Evolutionary conservation across 2,113 vertebrate genomes (phyloP).

Genomic region (Neogale vison): DNA sequence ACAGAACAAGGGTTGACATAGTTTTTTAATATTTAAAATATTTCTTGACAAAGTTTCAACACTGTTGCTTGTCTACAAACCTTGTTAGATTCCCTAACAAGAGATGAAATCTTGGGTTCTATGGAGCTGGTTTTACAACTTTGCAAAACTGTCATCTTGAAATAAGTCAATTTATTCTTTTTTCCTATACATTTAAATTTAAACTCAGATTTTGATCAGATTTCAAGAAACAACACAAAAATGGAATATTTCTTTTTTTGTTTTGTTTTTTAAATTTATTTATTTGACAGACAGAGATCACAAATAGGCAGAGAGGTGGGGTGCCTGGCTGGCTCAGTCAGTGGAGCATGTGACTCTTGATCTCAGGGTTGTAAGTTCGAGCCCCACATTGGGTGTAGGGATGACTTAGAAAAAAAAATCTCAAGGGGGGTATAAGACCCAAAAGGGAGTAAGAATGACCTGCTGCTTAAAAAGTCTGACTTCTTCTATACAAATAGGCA

Average conservation of each 20-base stretch:
- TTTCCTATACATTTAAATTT: background rate
- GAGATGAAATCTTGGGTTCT: background rate
- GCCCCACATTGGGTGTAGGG: too few species aligned
- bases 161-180: background rate
- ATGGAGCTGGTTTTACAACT: background rate
- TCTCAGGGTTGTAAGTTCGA: too few species aligned
- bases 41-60: conserved; percentile 68
- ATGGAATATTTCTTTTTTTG: background rate
- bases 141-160: background rate
- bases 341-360: too few species aligned
- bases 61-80: conserved; percentile 53
- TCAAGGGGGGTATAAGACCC: too few species aligned
- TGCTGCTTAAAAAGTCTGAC: too few species aligned
- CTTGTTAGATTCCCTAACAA: conserved; percentile 5
- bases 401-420: too few species aligned
- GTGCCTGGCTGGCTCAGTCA: too few species aligned
- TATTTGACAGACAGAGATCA: too few species aligned
- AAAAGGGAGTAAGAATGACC: too few species aligned
- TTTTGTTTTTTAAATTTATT: too few species aligned
- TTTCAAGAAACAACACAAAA: conserved; percentile 48
- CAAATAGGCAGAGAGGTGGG: too few species aligned
- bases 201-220: background rate
- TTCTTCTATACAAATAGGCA: too few species aligned
- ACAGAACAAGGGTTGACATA: conserved; percentile 56
- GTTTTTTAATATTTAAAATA: conserved; percentile 74